Conservation (phyloP, 2,888 invertebrate species). For the Aphodius granarius region DNA sequence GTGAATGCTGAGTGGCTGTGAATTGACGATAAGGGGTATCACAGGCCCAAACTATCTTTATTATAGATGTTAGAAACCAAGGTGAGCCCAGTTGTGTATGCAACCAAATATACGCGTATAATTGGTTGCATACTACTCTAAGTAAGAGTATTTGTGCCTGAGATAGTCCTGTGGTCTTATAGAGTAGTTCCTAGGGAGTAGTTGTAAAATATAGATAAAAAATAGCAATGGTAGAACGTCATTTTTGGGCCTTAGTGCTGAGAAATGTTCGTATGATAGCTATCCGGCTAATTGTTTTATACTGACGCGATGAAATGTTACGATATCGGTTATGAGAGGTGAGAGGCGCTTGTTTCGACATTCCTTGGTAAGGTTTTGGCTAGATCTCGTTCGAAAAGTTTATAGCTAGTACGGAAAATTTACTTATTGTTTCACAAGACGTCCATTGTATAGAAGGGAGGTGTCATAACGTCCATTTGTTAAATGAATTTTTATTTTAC, state of each 20-base stretch:
- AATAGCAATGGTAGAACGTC: background rate
- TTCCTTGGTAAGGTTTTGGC: background rate
- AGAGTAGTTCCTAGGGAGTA: background rate
- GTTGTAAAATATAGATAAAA: background rate
- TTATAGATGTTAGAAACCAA: too few relatives aligned
- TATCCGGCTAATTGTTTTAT: background rate
- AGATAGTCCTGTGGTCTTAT: background rate
- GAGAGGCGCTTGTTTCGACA: too few relatives aligned
- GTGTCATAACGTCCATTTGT: background rate
- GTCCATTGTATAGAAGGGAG: background rate
- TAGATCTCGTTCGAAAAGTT: background rate
- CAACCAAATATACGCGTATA: too few relatives aligned
- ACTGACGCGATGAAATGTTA: background rate
- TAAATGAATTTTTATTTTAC: background rate
- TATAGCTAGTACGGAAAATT: background rate
- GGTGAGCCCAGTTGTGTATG: too few relatives aligned
- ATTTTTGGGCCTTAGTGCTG: background rate
- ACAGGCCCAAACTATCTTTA: too few relatives aligned
- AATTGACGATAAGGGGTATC: constrained; percentile 23
- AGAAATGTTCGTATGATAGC: background rate
- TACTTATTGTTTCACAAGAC: background rate
- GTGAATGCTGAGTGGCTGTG: constrained; percentile 50
- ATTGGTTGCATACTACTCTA: too few relatives aligned
- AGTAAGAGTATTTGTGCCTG: background rate
- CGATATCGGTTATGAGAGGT: too few relatives aligned